These are phyloP conservation scores for Smittia aterrima DNA, from an alignment of 2,888 invertebrate species.

Conservation along the genomic window DNA sequence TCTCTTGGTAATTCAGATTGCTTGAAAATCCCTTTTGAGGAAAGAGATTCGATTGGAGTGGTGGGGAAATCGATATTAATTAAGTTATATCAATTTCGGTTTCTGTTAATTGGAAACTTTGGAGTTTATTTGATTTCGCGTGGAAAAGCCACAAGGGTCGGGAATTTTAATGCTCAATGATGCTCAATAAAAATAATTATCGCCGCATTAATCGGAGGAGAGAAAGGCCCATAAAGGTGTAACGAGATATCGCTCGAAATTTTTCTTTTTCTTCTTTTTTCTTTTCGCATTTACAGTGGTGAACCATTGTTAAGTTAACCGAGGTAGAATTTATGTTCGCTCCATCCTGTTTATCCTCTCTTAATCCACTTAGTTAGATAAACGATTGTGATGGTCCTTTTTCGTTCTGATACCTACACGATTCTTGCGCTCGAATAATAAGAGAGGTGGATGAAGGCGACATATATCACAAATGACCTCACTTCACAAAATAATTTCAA, in stretches of 20 bases:
- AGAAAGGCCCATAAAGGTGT: conserved; percentile 1
- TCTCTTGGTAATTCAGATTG: not conserved
- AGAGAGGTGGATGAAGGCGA: not conserved
- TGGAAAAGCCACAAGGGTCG: not conserved
- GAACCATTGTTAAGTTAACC: not conserved
- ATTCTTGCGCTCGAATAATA: conserved; percentile 1
- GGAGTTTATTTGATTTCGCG: not conserved
- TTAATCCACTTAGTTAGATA: conserved; percentile 15
- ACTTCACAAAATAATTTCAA: conserved; percentile 13
- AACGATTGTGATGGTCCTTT: conserved; percentile 7
- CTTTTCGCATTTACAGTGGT: not conserved
- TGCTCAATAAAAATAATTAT: not conserved
- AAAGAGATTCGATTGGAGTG: not conserved
- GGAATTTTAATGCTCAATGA: not conserved
- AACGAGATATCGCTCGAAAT: not conserved
- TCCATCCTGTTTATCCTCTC: conserved; percentile 6
- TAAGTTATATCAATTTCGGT: conserved; percentile 18
- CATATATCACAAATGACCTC: conserved; percentile 23
- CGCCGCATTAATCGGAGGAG: not conserved
- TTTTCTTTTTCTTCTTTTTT: too few relatives aligned
- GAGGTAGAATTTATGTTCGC: conserved; percentile 14
- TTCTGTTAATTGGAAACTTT: conserved; percentile 11
- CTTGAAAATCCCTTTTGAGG: not conserved
- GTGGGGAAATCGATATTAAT: conserved; percentile 14
- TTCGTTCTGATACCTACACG: conserved; percentile 4